Percentiles rank a stretch among this genome's conserved stretches.
Evolutionary conservation across 2,113 vertebrate genomes (phyloP).

Genomic region (Smithornis capensis): DNA sequence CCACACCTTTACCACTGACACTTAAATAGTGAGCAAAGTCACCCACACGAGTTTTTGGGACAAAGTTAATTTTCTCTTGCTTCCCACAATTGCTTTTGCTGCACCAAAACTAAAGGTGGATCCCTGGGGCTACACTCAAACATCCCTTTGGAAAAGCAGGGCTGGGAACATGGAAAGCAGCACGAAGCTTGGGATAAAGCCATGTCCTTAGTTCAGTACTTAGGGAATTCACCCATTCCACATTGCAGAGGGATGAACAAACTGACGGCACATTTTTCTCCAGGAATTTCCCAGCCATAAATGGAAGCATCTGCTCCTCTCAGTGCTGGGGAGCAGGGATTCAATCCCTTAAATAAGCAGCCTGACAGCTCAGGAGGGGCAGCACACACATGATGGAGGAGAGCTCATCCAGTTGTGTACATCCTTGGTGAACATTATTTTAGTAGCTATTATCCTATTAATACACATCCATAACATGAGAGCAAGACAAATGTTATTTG

Average conservation of each 20-base stretch:
- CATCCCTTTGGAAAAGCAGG: background rate
- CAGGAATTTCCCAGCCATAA: constrained; percentile 37
- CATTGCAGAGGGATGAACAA: background rate
- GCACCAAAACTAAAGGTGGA: background rate
- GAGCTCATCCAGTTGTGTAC: background rate
- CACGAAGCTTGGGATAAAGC: background rate
- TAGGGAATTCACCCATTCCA: background rate
- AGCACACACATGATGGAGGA: background rate
- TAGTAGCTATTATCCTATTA: background rate
- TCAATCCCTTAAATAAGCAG: background rate
- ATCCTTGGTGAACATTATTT: background rate
- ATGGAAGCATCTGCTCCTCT: background rate
- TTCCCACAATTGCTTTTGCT: rapidly evolving
- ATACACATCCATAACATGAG: background rate
- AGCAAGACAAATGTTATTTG: background rate
- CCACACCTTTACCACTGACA: background rate
- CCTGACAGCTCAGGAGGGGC: background rate
- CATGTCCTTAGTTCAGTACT: background rate
- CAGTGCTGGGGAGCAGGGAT: background rate
- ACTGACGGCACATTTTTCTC: background rate
- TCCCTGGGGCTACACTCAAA: background rate
- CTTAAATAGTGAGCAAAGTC: background rate
- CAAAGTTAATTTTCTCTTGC: background rate
- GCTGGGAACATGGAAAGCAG: background rate
- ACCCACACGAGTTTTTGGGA: background rate